Evolutionary conservation across 2,113 vertebrate species (phyloP), one percentile per base, ranked within the genome.

Genomic region (Cebidichthys violaceus): DNA sequence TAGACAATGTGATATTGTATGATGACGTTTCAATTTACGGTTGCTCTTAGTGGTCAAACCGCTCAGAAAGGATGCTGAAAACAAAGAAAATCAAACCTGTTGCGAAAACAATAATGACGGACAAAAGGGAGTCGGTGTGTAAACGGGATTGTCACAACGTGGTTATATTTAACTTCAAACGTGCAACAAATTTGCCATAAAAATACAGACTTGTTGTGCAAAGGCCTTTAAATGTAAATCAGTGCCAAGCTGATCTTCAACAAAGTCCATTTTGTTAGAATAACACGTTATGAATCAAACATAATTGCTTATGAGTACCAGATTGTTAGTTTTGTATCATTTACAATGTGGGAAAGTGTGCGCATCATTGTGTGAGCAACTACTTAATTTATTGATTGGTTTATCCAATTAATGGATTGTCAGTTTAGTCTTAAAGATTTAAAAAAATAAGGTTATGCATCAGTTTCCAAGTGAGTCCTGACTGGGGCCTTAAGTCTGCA

Each of bases 281-380:
- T 70, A 83, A 89, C 70, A 85, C 75, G 77, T 68, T 47, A 54
- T 68, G 59, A 75, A 78, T 81, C 27, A 52, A 69, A 64, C 31
- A n/a, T 65, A 17, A 78, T 75, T 82, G 68, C 66, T 81, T 70
- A 61, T 61, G 66, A 33, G 59, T 41, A 24, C 29, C 24, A 45
- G 9, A 54, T 45, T 68, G 61, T 57, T 45, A n/a, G 35, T 55
- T 81, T 78, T 70, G 60, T 8, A 72, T 75, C 66, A 66, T 70
- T 35, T 76, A 75, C 20, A 64, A 17, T 64, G 80, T 80, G 77
- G 64, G 72, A 83, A 81, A 77, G 64, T n/a, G 5, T 45, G 22
- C 2, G 0, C 27, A 13, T 75, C 0, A 43, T 8, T 7, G 3
- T 37, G n/a, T 64, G 14, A 71, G n/a, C 60, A 33, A 66, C 5